Percentiles rank a stretch among this genome's conserved stretches.
Conservation (phyloP, 2,888 invertebrate genomes). For the Ormia ochracea region DNA sequence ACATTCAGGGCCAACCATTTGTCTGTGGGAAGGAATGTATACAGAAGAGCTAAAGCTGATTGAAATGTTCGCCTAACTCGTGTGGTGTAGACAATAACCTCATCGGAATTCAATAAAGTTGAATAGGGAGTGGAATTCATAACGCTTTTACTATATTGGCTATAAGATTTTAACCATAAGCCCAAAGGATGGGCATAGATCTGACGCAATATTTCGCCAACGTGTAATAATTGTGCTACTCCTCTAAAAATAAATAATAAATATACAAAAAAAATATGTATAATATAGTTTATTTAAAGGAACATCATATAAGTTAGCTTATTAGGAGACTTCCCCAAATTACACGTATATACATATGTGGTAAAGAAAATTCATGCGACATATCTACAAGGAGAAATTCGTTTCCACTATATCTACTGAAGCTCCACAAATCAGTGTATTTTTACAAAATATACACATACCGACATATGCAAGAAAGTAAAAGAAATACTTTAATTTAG, state of each 20-base stretch:
- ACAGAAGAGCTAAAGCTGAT: constrained; percentile 88
- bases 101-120: constrained; percentile 77
- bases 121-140: constrained; percentile 71
- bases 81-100: constrained; percentile 86
- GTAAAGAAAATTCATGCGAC: too few relatives aligned
- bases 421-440: too few relatives aligned
- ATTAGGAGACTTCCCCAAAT: too few relatives aligned
- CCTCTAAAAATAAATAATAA: constrained; percentile 78
- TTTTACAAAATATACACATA: too few relatives aligned
- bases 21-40: constrained; percentile 83
- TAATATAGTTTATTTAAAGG: too few relatives aligned
- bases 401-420: too few relatives aligned
- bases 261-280: too few relatives aligned
- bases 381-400: too few relatives aligned
- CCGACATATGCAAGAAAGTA: too few relatives aligned
- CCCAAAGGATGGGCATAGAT: constrained; percentile 79
- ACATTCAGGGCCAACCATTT: constrained; percentile 82
- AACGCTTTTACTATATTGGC: constrained; percentile 66
- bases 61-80: constrained; percentile 93
- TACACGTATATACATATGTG: too few relatives aligned
- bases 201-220: constrained; percentile 83
- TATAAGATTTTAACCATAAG: constrained; percentile 67
- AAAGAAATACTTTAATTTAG: too few relatives aligned
- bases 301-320: too few relatives aligned
- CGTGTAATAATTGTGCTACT: constrained; percentile 87